Base-by-base conservation (phyloP, 2,113 vertebrate genomes). In the Pseudopipra pipra region DNA sequence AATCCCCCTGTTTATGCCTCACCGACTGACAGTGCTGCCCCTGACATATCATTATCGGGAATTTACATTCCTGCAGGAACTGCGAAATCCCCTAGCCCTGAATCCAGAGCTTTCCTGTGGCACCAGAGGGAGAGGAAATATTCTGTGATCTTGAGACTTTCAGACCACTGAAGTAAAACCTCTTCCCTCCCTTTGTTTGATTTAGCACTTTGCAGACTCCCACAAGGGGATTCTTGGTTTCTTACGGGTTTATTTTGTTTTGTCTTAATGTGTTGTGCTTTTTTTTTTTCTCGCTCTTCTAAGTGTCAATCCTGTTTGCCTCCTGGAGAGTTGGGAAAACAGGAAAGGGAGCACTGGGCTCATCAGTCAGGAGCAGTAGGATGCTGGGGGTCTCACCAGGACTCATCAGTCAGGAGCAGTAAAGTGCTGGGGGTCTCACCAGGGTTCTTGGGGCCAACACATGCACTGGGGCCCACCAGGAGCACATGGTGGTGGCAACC, bases 41-140 rank as follows among this genome's bases (percentile, higher is more conserved):
- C 96, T 41, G 77, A 76, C 91, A 72, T 96, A 18, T 87, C 96
- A 91, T 96, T 96, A 96, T 89, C 61, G 2, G 93, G 94, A 95
- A 96, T 91, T 95, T 80, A 96, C 94, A 96, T 97, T 96, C 96
- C 95, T 97, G 77, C 62, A 84, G 87, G 54, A 97, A 11, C 93
- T 87, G 77, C 0, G 1, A 95, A 96, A 95, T 92, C 85, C 90
- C 80, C 4, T 2, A 33, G 52, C 78, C 74, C 83, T 6, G 11
- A 90, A 91, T 91, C 85, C 91, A 77, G 93, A 94, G 94, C 83
- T 96, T 95, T 95, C 82, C 95, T 89, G 90, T 80, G 94, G 93
- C 96, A 97, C 94, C 94, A 94, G 74, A 65, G 94, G 78, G 93
- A 96, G 77, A 90, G 91, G 95, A 95, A 97, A 93, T 94, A 96